Evolutionary conservation across 2,797 vertebrate genomes (phyloP), one percentile per base, ranked within the genome.

Genomic region (Pangasius djambal): DNA sequence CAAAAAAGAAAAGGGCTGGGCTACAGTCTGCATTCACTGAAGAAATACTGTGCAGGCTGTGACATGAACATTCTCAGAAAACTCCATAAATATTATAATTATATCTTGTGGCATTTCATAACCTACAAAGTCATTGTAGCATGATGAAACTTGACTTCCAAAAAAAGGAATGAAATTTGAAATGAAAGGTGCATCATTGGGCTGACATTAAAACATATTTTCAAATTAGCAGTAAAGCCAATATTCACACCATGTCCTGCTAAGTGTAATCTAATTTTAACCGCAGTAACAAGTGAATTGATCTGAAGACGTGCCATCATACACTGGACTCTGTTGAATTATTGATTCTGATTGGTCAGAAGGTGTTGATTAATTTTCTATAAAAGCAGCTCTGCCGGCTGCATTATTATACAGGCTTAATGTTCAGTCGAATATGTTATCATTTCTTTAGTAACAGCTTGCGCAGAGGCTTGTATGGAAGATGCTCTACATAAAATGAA

Each of bases 21-120:
- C 59, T 65, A 67, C 86, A 86, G 89, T 81, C 74, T 70, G 81
- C 81, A 61, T 87, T 87, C 40, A 85, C 72, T 79, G 72, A 55
- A 61, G 61, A 59, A 85, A 87, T 78, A 88, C 85, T 82, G 40
- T 40, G 65, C 86, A 85, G 83, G 83, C 25, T 87, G 40, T 81
- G 86, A 85, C 89, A 89, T 13, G 82, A 88, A 63, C n/a, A 55
- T 57, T 40, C 44, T 50, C 70, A 50, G 75, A 31, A 31, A 87
- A 44, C 72, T 52, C 61, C 9, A n/a, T 48, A 57, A 90, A 69
- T 57, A 67, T 72, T 59, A 50, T 77, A 77, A 70, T 85, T 63
- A 84, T 15, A 63, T 67, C 81, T 81, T 37, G n/a, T 78, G 61
- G 74, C 34, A 34, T 78, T 74, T 77, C 74, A 28, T 74, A 34